These are phyloP conservation scores for Amblyopsis rosae DNA, from an alignment of 2,113 vertebrate species.

Conservation along the genomic window DNA sequence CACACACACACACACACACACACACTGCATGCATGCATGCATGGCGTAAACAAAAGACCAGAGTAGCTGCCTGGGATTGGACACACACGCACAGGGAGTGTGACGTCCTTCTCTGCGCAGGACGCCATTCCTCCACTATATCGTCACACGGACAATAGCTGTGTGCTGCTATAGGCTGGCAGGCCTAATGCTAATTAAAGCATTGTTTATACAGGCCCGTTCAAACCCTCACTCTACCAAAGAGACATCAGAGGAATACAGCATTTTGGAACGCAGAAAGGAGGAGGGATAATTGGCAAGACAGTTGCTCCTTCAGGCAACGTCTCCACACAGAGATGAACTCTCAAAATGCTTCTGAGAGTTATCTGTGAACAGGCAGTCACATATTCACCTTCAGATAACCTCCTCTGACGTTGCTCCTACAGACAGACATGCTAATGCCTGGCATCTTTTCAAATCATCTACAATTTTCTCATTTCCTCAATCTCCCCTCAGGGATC, in stretches of 20 bases:
- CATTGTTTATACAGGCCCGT: background rate
- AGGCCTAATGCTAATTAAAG: no score
- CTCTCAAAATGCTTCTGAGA: background rate
- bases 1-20: background rate
- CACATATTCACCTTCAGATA: constrained; percentile 1
- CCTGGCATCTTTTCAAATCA: constrained; percentile 17
- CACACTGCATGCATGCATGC: background rate
- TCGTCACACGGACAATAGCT: no score
- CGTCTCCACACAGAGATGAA: constrained; percentile 10
- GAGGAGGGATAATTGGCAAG: background rate
- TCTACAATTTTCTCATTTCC: background rate
- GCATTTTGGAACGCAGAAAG: background rate
- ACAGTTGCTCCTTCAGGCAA: constrained; percentile 1
- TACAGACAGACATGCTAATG: background rate
- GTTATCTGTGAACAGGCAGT: background rate
- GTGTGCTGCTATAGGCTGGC: no score
- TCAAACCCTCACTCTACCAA: background rate
- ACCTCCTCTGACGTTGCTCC: constrained; percentile 11
- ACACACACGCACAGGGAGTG: no score
- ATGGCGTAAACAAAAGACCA: no score
- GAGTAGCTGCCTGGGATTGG: no score
- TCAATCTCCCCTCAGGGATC: no score
- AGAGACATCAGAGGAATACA: background rate
- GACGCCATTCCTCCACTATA: no score
- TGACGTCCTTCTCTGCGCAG: no score